Conservation (phyloP, 2,888 invertebrate species). For the Hyposoter didymator region DNA sequence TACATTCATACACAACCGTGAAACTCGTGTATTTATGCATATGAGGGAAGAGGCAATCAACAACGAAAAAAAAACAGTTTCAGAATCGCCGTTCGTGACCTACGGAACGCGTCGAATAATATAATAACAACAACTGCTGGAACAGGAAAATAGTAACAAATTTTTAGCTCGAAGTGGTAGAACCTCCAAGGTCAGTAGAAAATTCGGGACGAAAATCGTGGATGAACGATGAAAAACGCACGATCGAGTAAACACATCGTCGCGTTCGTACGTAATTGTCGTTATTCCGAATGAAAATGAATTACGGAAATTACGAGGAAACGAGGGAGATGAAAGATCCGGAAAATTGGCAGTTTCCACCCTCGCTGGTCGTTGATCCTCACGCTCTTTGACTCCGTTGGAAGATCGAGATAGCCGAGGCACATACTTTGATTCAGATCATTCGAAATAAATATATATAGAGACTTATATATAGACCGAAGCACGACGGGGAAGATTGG, state of each 20-base stretch:
- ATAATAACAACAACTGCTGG: not conserved
- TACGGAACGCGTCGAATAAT: conserved; percentile 25
- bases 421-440: not conserved
- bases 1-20: not conserved
- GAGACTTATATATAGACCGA: not conserved
- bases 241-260: conserved; percentile 3
- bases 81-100: conserved; percentile 43
- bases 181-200: conserved; percentile 36
- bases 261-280: not conserved
- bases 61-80: not conserved
- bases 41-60: conserved; percentile 15
- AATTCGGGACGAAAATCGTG: conserved; percentile 7
- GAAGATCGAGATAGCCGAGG: conserved; percentile 39
- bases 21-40: conserved; percentile 14
- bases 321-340: conserved; percentile 1
- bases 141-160: not conserved
- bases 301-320: conserved; percentile 32
- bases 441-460: conserved; percentile 9
- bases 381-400: conserved; percentile 28
- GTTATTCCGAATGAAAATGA: not conserved
- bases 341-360: conserved; percentile 27
- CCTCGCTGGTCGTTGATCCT: conserved; percentile 40
- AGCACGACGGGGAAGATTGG: conserved; percentile 28
- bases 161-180: not conserved
- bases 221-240: conserved; percentile 13